These are phyloP conservation scores for Ia io DNA, from an alignment of 2,113 vertebrate species.

Conservation along the genomic window DNA sequence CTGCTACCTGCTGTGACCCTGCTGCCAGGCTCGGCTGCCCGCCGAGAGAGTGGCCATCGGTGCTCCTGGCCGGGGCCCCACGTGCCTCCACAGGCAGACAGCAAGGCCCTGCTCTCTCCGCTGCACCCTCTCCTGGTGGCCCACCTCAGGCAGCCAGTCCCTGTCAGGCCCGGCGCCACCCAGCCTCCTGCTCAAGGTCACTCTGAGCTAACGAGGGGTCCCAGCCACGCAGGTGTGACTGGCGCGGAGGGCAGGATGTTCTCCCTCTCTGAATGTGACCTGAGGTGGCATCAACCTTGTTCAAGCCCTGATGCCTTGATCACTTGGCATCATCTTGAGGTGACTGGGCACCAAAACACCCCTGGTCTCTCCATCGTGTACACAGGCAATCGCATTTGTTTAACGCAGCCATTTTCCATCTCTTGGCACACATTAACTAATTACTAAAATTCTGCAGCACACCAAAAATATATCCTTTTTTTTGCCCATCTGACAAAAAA, in stretches of 20 bases:
- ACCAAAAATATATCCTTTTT: not conserved
- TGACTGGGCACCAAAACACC: not conserved
- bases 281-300: not conserved
- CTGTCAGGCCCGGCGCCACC: not conserved
- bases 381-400: not conserved
- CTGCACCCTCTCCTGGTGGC: not conserved
- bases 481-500: not conserved
- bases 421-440: not conserved
- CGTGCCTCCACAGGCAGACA: not conserved
- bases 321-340: not conserved
- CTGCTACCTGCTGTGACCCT: not conserved
- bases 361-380: not conserved
- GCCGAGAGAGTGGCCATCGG: not conserved
- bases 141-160: not conserved
- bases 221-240: rapidly evolving
- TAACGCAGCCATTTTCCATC: not conserved
- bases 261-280: not conserved
- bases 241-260: not conserved
- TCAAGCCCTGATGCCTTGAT: not conserved
- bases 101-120: not conserved
- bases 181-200: not conserved
- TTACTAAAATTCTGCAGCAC: not conserved
- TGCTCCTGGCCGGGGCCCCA: not conserved
- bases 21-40: not conserved
- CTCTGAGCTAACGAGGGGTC: not conserved